Conservation (phyloP, 2,888 invertebrate species). For the Eupithecia abbreviata region DNA sequence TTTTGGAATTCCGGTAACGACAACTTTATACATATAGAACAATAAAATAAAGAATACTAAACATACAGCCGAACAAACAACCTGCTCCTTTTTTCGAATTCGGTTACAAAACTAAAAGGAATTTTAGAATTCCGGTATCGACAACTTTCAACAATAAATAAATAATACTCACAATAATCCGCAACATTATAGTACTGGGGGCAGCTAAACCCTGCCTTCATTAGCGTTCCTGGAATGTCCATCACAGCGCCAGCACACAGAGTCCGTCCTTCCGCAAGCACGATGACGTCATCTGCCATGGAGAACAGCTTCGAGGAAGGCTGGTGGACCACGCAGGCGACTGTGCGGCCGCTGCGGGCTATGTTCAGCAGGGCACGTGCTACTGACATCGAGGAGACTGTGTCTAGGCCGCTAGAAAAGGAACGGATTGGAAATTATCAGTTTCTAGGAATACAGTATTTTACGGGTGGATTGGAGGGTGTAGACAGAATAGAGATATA, state of each 20-base stretch:
- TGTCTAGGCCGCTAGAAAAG: slow-evolving; percentile 82
- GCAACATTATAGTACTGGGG: slow-evolving; percentile 92
- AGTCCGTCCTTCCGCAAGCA: slow-evolving; percentile 87
- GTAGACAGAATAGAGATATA: no score
- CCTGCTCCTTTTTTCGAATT: no score
- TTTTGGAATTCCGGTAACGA: neutral
- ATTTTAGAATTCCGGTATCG: neutral
- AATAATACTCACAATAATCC: slow-evolving; percentile 88
- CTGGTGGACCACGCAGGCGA: slow-evolving; percentile 91
- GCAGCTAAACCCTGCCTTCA: slow-evolving; percentile 85
- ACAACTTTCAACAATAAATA: neutral
- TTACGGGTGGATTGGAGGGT: neutral
- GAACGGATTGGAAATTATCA: neutral
- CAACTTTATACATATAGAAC: neutral
- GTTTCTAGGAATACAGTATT: neutral
- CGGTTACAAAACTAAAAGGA: neutral
- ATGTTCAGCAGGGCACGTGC: slow-evolving; percentile 85
- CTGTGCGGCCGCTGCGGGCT: slow-evolving; percentile 86
- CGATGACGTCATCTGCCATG: slow-evolving; percentile 88
- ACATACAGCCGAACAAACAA: no score
- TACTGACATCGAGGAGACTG: slow-evolving; percentile 87
- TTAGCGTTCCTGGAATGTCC: slow-evolving; percentile 84
- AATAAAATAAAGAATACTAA: no score
- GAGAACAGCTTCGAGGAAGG: slow-evolving; percentile 90
- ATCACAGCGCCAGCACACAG: slow-evolving; percentile 87